Evolutionary conservation across 2,797 vertebrate genomes (phyloP).

Genomic region (Alectoris magna): DNA sequence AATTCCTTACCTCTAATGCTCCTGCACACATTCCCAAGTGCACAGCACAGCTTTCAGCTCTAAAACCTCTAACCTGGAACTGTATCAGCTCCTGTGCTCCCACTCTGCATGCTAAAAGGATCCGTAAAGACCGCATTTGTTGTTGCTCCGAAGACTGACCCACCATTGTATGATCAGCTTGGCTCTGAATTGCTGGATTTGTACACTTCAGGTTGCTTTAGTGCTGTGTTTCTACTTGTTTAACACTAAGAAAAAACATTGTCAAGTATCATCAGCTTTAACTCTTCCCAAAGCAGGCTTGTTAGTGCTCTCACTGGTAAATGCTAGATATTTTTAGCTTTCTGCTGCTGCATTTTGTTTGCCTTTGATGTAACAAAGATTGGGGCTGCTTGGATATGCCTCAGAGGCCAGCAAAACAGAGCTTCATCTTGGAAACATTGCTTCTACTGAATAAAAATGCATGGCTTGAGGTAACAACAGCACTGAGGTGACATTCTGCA

Average conservation of each 20-base stretch:
- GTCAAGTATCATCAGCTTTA: slow-evolving; percentile 58
- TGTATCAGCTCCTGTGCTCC: slow-evolving; percentile 13
- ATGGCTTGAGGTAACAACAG: slow-evolving; percentile 55
- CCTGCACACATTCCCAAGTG: slow-evolving; percentile 31
- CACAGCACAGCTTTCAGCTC: slow-evolving; percentile 33
- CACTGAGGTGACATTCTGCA: slow-evolving; percentile 48
- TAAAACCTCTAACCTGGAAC: slow-evolving; percentile 60
- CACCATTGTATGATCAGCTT: background rate
- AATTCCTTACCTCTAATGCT: slow-evolving; percentile 54
- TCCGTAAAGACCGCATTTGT: slow-evolving; percentile 5
- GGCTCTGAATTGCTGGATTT: background rate
- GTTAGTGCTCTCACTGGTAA: slow-evolving; percentile 47
- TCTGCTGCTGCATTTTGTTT: slow-evolving; percentile 47
- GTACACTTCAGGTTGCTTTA: background rate
- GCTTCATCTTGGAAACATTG: slow-evolving; percentile 44
- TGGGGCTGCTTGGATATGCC: slow-evolving; percentile 53
- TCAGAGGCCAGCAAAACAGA: slow-evolving; percentile 50
- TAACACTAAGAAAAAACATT: slow-evolving; percentile 10
- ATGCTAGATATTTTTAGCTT: slow-evolving; percentile 65
- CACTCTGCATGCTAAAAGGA: slow-evolving; percentile 10
- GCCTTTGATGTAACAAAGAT: slow-evolving; percentile 33
- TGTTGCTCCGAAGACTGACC: slow-evolving; percentile 25
- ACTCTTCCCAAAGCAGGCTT: slow-evolving; percentile 40
- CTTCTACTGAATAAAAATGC: slow-evolving; percentile 61
- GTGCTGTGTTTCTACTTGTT: background rate